Percentiles rank a stretch among this genome's conserved stretches.
These are phyloP conservation scores for Gnatocerus cornutus DNA, from an alignment of 2,888 invertebrate species.

Conservation along the genomic window DNA sequence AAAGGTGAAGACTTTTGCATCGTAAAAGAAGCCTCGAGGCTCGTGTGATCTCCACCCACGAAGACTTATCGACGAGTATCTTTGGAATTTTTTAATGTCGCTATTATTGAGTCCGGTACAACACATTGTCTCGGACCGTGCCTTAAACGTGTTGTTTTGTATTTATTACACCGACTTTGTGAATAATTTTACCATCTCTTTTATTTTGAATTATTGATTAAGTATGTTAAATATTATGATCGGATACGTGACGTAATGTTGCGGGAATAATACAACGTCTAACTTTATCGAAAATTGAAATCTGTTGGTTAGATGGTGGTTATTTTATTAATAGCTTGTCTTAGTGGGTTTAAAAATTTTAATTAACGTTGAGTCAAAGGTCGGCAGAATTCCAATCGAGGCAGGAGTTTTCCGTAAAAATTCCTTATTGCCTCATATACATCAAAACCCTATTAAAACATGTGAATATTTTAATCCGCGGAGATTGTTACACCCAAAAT, in stretches of 20 bases:
- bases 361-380: slow-evolving; percentile 37
- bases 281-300: slow-evolving; percentile 45
- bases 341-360: slow-evolving; percentile 36
- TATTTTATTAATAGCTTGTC: slow-evolving; percentile 37
- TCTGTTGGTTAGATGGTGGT: slow-evolving; percentile 26
- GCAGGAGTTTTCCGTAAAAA: slow-evolving; percentile 20
- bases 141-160: slow-evolving; percentile 45
- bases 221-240: slow-evolving; percentile 38
- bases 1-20: slow-evolving; percentile 41
- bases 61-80: slow-evolving; percentile 64
- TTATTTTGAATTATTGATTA: slow-evolving; percentile 45
- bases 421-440: slow-evolving; percentile 9
- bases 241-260: slow-evolving; percentile 42
- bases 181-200: slow-evolving; percentile 42
- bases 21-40: slow-evolving; percentile 52
- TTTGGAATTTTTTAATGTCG: slow-evolving; percentile 69
- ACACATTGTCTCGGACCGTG: slow-evolving; percentile 49
- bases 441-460: slow-evolving; percentile 1
- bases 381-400: slow-evolving; percentile 18
- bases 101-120: slow-evolving; percentile 61
- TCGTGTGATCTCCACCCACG: slow-evolving; percentile 66
- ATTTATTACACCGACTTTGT: slow-evolving; percentile 45
- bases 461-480: slow-evolving; percentile 5
- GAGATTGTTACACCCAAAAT: slow-evolving; percentile 2
- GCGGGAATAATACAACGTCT: slow-evolving; percentile 13